Conservation (phyloP, 2,797 vertebrate species). For the Zalophus californianus region DNA sequence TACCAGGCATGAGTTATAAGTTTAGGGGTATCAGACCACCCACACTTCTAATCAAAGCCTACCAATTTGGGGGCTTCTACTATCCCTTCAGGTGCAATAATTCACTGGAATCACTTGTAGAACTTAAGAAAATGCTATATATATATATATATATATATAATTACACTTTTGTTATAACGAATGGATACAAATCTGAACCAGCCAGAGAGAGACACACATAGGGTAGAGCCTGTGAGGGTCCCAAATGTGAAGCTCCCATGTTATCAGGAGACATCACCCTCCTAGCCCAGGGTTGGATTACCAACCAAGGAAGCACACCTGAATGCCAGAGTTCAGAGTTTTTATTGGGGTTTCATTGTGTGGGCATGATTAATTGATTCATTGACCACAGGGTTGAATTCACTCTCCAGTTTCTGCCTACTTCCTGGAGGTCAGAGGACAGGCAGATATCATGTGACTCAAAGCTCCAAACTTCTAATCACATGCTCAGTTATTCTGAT, state of each 20-base stretch:
- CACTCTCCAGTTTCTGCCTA: neutral
- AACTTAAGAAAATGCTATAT: neutral
- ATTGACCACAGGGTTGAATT: neutral
- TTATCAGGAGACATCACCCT: neutral
- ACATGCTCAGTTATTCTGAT: neutral
- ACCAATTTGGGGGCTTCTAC: neutral
- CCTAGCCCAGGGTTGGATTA: neutral
- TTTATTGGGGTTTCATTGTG: neutral
- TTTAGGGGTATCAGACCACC: neutral
- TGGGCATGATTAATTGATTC: neutral
- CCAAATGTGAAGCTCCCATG: neutral
- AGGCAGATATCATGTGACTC: neutral
- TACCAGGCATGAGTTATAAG: neutral
- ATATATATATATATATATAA: neutral
- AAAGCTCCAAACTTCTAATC: neutral
- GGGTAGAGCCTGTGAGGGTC: neutral
- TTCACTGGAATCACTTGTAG: neutral
- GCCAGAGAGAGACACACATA: neutral
- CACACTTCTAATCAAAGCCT: neutral
- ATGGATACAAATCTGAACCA: neutral
- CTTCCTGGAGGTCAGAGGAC: neutral
- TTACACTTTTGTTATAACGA: neutral
- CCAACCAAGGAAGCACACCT: neutral
- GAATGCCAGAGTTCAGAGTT: neutral
- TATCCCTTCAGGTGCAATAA: neutral